These are phyloP conservation scores for Amblyornis subalaris DNA, from an alignment of 2,113 vertebrate species.

Conservation along the genomic window DNA sequence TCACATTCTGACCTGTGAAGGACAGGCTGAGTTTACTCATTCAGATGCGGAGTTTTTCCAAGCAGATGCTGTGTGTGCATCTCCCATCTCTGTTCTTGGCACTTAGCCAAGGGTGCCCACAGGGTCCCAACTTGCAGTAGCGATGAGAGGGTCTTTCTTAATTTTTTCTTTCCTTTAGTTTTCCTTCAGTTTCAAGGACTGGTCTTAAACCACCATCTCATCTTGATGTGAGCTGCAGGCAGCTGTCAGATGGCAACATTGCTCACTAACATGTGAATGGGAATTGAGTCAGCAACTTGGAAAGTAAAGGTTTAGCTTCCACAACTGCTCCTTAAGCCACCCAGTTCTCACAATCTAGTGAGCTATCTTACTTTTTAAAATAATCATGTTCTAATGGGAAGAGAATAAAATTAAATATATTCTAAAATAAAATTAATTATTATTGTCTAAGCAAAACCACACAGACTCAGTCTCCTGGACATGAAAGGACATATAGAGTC, in stretches of 20 bases:
- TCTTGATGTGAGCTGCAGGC: not conserved
- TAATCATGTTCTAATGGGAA: not conserved
- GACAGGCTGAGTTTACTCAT: fast-evolving
- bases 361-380: not conserved
- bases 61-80: not conserved
- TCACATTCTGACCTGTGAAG: not conserved
- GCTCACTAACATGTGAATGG: not conserved
- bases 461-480: not conserved
- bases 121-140: not conserved
- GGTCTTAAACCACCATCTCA: not conserved
- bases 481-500: not conserved
- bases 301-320: not conserved
- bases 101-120: not conserved
- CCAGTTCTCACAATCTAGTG: not conserved
- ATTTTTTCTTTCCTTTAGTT: not conserved
- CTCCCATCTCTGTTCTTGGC: not conserved
- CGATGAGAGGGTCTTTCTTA: not conserved
- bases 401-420: not conserved
- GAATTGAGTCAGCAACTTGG: not conserved
- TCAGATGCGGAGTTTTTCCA: not conserved
- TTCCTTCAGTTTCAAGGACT: not conserved
- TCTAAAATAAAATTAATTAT: not conserved
- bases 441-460: not conserved
- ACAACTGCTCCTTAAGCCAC: not conserved
- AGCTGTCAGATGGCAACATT: not conserved